Conservation (phyloP, 2,888 invertebrate genomes). For the Anaspis maculata region DNA sequence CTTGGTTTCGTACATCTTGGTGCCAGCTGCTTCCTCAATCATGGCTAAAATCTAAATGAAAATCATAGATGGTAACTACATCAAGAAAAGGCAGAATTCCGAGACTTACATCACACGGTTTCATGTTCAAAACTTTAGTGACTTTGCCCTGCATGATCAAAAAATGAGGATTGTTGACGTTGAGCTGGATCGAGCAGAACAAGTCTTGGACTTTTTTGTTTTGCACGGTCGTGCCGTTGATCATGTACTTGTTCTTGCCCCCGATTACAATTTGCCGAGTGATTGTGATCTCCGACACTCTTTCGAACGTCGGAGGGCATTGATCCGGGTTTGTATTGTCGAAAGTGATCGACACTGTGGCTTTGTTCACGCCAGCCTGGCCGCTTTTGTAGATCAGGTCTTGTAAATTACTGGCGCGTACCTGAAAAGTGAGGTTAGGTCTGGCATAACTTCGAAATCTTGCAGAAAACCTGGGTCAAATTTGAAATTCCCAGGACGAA, state of each 20-base stretch:
- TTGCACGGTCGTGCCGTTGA: conserved; percentile 86
- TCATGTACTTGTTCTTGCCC: conserved; percentile 84
- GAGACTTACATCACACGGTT: conserved; percentile 75
- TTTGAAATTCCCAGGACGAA: conserved; percentile 95
- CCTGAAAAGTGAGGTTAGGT: conserved; percentile 48
- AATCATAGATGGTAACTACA: neutral
- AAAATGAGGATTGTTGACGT: conserved; percentile 99
- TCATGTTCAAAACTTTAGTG: conserved; percentile 98
- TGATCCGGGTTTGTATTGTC: conserved; percentile 78
- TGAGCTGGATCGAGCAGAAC: conserved; percentile 93
- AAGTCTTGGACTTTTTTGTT: conserved; percentile 88
- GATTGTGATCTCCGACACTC: conserved; percentile 83
- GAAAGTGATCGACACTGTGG: conserved; percentile 91
- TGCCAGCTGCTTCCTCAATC: conserved; percentile 99
- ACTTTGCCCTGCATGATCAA: conserved; percentile 99
- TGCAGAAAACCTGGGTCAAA: too few relatives aligned
- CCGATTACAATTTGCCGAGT: conserved; percentile 86
- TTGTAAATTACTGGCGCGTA: conserved; percentile 81
- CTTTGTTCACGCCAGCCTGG: conserved; percentile 91
- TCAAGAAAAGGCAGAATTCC: conserved; percentile 2
- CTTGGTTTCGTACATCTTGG: conserved; percentile 92
- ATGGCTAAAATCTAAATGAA: conserved; percentile 72
- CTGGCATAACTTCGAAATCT: conserved; percentile 84
- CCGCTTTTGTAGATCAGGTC: conserved; percentile 98
- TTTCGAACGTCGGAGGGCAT: conserved; percentile 87